Evolutionary conservation across 2,888 invertebrate genomes (phyloP).

Genomic region (Hartigia nigra): DNA sequence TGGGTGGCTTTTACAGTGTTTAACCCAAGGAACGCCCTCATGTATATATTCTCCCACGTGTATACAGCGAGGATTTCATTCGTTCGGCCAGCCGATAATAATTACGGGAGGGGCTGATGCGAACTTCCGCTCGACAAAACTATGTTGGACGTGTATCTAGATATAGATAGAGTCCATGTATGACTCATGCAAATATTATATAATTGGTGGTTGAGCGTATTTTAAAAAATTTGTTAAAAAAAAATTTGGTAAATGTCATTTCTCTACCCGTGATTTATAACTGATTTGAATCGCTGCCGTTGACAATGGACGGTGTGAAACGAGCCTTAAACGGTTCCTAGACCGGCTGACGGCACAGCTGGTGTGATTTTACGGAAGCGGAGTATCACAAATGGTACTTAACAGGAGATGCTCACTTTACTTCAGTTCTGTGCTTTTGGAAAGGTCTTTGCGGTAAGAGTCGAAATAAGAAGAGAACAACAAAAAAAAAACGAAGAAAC

Average conservation of each 20-base stretch:
- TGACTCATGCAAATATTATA: background rate
- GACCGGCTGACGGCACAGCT: background rate
- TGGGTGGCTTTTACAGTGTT: background rate
- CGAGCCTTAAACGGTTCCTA: background rate
- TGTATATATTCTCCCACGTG: background rate
- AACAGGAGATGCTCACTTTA: background rate
- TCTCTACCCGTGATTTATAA: background rate
- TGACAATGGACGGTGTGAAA: background rate
- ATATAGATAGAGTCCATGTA: background rate
- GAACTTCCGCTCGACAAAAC: constrained; percentile 35
- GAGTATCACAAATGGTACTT: background rate
- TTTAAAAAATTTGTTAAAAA: background rate
- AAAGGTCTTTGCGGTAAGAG: background rate
- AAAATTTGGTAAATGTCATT: no score
- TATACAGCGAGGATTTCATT: background rate
- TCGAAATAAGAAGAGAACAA: background rate
- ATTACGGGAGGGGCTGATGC: constrained; percentile 32
- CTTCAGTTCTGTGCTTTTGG: background rate
- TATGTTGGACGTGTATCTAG: background rate
- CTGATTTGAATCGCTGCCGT: background rate
- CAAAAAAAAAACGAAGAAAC: constrained; percentile 30
- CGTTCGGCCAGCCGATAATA: background rate
- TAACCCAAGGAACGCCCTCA: background rate
- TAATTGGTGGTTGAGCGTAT: background rate
- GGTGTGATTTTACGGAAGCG: background rate